phyloP scores from a whole-genome alignment of 2,113 vertebrate genomes.

The Peromyscus maniculatus region DNA sequence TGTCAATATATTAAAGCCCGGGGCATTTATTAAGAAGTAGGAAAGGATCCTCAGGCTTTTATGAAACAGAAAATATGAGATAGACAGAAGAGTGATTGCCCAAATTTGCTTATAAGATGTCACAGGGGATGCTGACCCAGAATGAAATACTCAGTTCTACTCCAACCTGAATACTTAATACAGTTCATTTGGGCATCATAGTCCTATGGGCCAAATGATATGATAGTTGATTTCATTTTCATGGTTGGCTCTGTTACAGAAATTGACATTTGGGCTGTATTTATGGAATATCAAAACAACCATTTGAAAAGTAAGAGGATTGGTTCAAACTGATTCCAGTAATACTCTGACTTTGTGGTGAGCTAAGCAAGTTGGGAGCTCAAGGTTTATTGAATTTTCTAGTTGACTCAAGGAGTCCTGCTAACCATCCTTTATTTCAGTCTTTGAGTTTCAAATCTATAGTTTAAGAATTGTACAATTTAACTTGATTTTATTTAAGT shows the following conservation, averaged over 20 bases:
- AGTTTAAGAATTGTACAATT: conserved; percentile 10
- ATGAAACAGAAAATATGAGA: background rate
- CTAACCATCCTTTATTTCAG: conserved; percentile 39
- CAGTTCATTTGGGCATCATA: background rate
- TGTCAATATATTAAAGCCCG: conserved; percentile 25
- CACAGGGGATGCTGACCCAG: background rate
- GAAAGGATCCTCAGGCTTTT: background rate
- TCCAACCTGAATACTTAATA: background rate
- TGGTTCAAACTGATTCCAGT: conserved; percentile 26
- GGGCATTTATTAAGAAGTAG: background rate
- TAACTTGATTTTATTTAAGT: background rate
- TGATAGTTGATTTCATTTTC: conserved; percentile 23
- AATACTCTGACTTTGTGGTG: conserved; percentile 16
- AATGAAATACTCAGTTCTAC: background rate
- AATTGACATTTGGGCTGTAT: conserved; percentile 49
- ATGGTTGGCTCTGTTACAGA: conserved; percentile 32
- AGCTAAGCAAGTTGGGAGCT: background rate
- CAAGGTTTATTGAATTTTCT: conserved; percentile 38
- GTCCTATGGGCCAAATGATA: background rate
- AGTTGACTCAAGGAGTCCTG: background rate
- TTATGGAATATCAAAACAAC: conserved; percentile 43
- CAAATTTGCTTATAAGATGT: background rate
- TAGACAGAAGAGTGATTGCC: background rate
- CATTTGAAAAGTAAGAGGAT: background rate
- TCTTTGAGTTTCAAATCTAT: background rate